These are phyloP conservation scores for Eumacrocentrus americanus DNA, from an alignment of 2,888 invertebrate species.

Conservation along the genomic window DNA sequence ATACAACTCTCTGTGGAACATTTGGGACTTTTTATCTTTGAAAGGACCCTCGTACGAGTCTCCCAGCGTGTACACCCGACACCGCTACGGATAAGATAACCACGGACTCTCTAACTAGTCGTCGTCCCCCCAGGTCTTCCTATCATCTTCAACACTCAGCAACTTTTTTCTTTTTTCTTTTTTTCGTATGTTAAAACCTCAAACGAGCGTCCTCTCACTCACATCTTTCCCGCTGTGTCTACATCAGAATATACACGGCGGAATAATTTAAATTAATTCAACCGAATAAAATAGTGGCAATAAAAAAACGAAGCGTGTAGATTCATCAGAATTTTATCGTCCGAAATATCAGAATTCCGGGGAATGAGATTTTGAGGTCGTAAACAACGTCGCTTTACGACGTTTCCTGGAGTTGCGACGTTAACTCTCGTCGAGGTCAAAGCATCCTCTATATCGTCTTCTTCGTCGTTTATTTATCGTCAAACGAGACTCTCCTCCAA, in stretches of 20 bases:
- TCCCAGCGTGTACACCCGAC: constrained; percentile 36
- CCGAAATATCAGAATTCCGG: constrained; percentile 15
- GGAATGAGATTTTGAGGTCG: constrained; percentile 12
- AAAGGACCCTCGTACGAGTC: constrained; percentile 35
- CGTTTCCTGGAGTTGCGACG: constrained; percentile 10
- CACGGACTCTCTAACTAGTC: constrained; percentile 34
- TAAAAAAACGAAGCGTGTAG: constrained; percentile 9
- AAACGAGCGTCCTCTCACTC: background rate
- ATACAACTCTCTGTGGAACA: too few species aligned
- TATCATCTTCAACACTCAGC: constrained; percentile 21
- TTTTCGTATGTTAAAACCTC: background rate
- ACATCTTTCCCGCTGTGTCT: background rate
- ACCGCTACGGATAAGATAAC: constrained; percentile 48
- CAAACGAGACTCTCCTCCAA: background rate
- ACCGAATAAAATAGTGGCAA: constrained; percentile 4
- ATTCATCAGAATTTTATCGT: constrained; percentile 18
- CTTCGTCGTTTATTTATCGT: background rate
- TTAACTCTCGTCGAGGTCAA: constrained; percentile 13
- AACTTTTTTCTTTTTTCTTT: constrained; percentile 12
- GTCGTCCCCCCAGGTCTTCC: constrained; percentile 33
- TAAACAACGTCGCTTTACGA: constrained; percentile 23
- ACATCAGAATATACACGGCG: background rate
- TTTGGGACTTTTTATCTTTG: constrained; percentile 40
- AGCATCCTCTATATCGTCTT: constrained; percentile 10
- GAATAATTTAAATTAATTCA: constrained; percentile 20